These are phyloP conservation scores for Yponomeuta cagnagella DNA, from an alignment of 2,888 invertebrate species.

Conservation along the genomic window DNA sequence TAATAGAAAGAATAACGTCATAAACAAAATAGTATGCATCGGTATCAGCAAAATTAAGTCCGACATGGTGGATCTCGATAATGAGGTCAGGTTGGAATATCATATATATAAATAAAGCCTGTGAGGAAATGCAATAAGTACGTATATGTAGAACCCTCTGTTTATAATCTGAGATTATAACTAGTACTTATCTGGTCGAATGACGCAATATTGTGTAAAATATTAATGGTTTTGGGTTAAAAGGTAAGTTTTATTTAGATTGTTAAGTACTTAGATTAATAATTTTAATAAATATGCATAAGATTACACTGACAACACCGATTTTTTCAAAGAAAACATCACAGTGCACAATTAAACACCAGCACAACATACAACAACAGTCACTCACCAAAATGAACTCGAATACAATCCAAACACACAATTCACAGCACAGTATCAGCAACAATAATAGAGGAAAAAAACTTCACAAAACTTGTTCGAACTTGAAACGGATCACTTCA, in stretches of 20 bases:
- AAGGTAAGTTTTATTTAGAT: neutral
- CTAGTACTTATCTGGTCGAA: neutral
- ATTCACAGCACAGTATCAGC: conserved; percentile 41
- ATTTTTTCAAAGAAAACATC: neutral
- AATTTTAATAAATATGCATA: no score
- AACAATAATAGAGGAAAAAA: conserved; percentile 20
- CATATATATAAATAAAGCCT: neutral
- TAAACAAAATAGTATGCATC: no score
- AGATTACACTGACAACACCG: no score
- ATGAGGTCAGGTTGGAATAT: neutral
- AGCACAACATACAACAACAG: conserved; percentile 17
- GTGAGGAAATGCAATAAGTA: neutral
- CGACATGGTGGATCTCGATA: no score
- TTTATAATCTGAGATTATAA: neutral
- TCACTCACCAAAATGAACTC: conserved; percentile 50
- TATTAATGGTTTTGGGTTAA: neutral
- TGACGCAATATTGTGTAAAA: neutral
- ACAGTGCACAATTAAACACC: neutral
- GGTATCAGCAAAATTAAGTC: no score
- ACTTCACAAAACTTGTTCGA: conserved; percentile 57
- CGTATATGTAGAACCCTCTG: neutral
- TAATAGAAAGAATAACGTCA: no score
- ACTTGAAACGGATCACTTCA: conserved; percentile 51
- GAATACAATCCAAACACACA: conserved; percentile 65
- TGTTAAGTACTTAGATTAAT: neutral